These are phyloP conservation scores for Mirounga angustirostris DNA, from an alignment of 2,113 vertebrate genomes.

Conservation along the genomic window DNA sequence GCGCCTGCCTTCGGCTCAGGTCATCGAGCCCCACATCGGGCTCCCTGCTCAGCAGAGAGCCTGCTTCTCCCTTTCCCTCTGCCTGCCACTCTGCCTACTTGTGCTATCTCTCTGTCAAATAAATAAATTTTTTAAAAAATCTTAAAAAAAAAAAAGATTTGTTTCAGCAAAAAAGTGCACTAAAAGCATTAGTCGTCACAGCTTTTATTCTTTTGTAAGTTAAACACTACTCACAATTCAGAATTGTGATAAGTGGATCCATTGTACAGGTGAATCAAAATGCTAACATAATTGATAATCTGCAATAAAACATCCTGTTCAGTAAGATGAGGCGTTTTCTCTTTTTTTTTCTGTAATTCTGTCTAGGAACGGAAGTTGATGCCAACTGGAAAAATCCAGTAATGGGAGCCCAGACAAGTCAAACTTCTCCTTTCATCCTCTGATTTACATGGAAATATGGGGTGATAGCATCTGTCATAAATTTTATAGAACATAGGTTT, in stretches of 20 bases:
- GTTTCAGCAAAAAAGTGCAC: neutral
- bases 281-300: neutral
- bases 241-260: neutral
- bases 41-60: too few relatives aligned
- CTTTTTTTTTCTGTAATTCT: neutral
- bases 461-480: neutral
- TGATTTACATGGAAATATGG: neutral
- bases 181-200: neutral
- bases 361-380: neutral
- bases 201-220: conserved; percentile 2
- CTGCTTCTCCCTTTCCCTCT: too few relatives aligned
- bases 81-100: too few relatives aligned
- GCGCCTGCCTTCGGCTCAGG: too few relatives aligned
- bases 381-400: neutral
- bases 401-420: neutral
- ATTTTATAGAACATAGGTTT: neutral
- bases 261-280: conserved; percentile 18
- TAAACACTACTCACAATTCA: neutral
- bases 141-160: neutral
- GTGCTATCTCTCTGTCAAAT: too few relatives aligned
- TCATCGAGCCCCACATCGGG: too few relatives aligned
- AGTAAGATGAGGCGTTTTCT: neutral
- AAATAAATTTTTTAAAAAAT: too few relatives aligned
- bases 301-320: neutral
- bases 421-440: neutral